Evolutionary conservation across 2,888 invertebrate genomes (phyloP).

Genomic region (Brachyptera risi): DNA sequence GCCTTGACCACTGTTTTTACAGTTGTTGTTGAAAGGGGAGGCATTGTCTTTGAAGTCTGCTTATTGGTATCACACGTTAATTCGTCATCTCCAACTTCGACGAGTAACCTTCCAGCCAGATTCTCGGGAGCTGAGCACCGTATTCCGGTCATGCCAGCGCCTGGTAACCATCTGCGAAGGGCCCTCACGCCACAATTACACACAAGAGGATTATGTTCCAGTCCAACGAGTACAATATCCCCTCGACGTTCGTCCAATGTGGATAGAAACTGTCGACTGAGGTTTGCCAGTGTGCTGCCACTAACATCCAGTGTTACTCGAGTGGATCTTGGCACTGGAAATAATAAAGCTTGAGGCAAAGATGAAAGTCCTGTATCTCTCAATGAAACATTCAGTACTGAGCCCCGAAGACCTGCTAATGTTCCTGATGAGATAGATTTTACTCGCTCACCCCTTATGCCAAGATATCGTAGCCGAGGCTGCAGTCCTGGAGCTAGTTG

Average conservation of each 20-base stretch:
- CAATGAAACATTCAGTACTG: slow-evolving; percentile 65
- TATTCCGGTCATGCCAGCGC: slow-evolving; percentile 38
- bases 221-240: slow-evolving; percentile 67
- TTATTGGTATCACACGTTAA: slow-evolving; percentile 67
- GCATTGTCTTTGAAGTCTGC: slow-evolving; percentile 44
- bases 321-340: slow-evolving; percentile 83
- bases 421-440: slow-evolving; percentile 78
- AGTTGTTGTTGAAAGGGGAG: slow-evolving; percentile 46
- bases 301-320: slow-evolving; percentile 72
- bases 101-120: slow-evolving; percentile 62
- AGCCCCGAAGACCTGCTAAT: slow-evolving; percentile 74
- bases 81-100: slow-evolving; percentile 75
- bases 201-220: slow-evolving; percentile 73
- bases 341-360: slow-evolving; percentile 77
- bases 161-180: slow-evolving; percentile 66
- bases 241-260: slow-evolving; percentile 78
- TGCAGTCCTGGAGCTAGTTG: slow-evolving; percentile 75
- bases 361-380: slow-evolving; percentile 74
- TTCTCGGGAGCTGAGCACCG: slow-evolving; percentile 62
- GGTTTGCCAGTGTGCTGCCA: slow-evolving; percentile 69
- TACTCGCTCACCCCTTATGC: slow-evolving; percentile 68
- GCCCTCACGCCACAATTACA: slow-evolving; percentile 84
- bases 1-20: slow-evolving; percentile 31
- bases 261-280: slow-evolving; percentile 73
- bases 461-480: slow-evolving; percentile 69